Evolutionary conservation across 30 jellyfish, hydroid and myxozoan genomes (phyloP).

Genomic region (Chironex yamaguchii): DNA sequence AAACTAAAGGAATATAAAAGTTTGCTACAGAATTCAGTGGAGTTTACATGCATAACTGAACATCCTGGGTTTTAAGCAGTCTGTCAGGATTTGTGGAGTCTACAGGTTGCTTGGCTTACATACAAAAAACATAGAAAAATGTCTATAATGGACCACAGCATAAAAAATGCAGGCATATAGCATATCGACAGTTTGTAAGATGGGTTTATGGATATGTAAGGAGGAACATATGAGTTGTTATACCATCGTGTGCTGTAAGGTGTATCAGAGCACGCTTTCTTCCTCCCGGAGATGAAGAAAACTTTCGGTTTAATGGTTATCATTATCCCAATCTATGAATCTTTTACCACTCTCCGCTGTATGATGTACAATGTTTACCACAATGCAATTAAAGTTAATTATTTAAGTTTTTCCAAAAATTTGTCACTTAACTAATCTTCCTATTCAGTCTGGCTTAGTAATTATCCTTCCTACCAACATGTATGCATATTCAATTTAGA

Average conservation of each 20-base stretch:
- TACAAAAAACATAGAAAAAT: slow-evolving; percentile 38
- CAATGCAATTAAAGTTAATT: no score
- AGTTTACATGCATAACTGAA: slow-evolving; percentile 18
- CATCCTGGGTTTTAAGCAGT: slow-evolving; percentile 37
- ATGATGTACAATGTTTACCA: no score
- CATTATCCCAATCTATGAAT: neutral
- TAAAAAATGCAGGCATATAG: slow-evolving; percentile 12
- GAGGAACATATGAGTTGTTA: slow-evolving; percentile 20
- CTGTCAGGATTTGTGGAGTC: slow-evolving; percentile 18
- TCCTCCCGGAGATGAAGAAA: slow-evolving; percentile 52
- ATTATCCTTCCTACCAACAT: no score
- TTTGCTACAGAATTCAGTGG: slow-evolving; percentile 1
- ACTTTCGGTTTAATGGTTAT: slow-evolving; percentile 8
- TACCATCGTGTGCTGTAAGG: slow-evolving; percentile 20
- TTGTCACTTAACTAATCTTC: no score
- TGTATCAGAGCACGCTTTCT: slow-evolving; percentile 27
- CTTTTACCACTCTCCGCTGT: no score
- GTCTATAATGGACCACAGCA: slow-evolving; percentile 35
- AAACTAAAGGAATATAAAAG: slow-evolving; percentile 16
- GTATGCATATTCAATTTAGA: no score
- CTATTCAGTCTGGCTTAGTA: no score
- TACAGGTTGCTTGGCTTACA: slow-evolving; percentile 15
- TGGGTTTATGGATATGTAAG: slow-evolving; percentile 19
- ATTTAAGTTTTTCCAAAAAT: no score
- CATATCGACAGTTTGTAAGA: slow-evolving; percentile 1